Evolutionary conservation across 2,888 invertebrate species (phyloP), one percentile per base, ranked within the genome.

Genomic region (Drosophila flavopinicola): DNA sequence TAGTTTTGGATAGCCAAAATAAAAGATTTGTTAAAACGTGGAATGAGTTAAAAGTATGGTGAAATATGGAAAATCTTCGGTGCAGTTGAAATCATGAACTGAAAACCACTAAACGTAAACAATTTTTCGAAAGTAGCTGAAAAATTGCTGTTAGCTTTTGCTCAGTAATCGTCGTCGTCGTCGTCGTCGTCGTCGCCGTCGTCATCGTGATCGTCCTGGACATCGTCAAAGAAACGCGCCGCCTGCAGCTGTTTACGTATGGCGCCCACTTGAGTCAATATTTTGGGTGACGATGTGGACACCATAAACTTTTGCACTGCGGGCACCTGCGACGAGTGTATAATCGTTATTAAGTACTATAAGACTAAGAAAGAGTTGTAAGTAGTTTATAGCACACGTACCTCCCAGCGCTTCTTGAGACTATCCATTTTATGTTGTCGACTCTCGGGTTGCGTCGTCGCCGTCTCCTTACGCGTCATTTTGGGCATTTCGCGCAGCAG

Each of bases 181-280:
- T 51, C 69, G 24, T 54, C 15, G 6, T 44, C 41, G n/a, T 10
- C 24, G 0, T 44, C 65, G 9, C n/a, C n/a, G n/a, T n/a, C n/a
- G n/a, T n/a, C n/a, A n/a, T 33, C 39, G 17, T 20, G 5, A 1
- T 64, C 67, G 24, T 53, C 68, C 27, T 56, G 56, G 15, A 61
- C 63, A 57, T 65, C 67, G 7, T 71, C 75, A 44, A 54, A 71
- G 59, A 94, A 85, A 85, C 94, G 94, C 58, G 94, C 94, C 37
- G 94, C 91, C 73, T 94, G 94, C 76, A 95, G 80, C 76, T 95
- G 94, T 75, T 94, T 92, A 33, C 94, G 89, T 56, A 95, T 94
- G 10, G 94, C 94, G 0, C 94, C 95, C 30, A 95, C 88, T 85
- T 95, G 94, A 0, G 94, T 94, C 65, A 95, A 79, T 59, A 94